phyloP scores from a whole-genome alignment of 1,140 invertebrate species.

The Aphaenogaster rudis region DNA sequence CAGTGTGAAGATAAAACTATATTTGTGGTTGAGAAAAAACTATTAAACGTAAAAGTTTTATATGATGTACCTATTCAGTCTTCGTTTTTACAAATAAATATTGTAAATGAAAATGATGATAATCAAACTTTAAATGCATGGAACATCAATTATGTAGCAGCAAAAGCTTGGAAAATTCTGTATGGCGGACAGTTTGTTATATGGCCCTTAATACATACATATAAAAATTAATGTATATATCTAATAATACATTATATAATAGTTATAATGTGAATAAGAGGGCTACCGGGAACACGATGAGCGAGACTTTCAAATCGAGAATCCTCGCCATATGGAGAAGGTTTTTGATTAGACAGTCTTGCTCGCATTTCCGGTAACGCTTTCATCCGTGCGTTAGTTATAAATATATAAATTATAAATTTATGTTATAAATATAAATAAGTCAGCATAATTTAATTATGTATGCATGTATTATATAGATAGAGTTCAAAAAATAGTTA shows the following conservation, averaged over 20 bases:
- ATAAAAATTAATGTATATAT: not conserved
- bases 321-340: no score
- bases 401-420: no score
- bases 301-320: no score
- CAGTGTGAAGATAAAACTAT: slow-evolving; percentile 5
- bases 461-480: not conserved
- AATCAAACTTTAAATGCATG: not conserved
- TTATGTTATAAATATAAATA: no score
- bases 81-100: slow-evolving; percentile 23
- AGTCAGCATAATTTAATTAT: not conserved
- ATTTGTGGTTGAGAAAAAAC: not conserved
- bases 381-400: no score
- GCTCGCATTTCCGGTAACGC: no score
- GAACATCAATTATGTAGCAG: not conserved
- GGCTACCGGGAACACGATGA: no score
- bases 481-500: not conserved
- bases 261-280: no score
- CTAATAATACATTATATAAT: no score
- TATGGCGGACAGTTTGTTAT: not conserved
- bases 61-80: slow-evolving; percentile 9
- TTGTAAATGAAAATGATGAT: slow-evolving; percentile 9
- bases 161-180: not conserved
- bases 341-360: no score
- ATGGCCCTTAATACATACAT: slow-evolving; percentile 9
- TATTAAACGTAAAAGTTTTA: not conserved